These are phyloP conservation scores for Garra rufa DNA, from an alignment of 2,113 vertebrate genomes.

Conservation along the genomic window DNA sequence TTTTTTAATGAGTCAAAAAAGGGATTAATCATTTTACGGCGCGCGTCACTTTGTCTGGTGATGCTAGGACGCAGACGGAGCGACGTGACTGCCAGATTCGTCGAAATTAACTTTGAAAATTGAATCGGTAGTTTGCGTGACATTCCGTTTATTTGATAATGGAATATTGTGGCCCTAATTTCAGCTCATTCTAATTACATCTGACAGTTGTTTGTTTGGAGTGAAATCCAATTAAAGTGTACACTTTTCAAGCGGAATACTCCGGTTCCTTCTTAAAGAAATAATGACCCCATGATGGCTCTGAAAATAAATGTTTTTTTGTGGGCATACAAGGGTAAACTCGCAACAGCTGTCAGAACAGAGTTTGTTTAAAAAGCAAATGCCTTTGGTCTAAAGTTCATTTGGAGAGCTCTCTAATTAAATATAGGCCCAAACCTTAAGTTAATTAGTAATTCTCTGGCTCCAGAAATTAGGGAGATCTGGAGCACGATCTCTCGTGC, in stretches of 20 bases:
- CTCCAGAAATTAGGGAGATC: conserved; percentile 79
- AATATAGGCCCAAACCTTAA: conserved; percentile 80
- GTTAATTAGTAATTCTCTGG: conserved; percentile 84
- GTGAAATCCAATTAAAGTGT: conserved; percentile 96
- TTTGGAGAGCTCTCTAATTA: conserved; percentile 83
- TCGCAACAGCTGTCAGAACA: conserved; percentile 82
- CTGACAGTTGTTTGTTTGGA: conserved; percentile 99
- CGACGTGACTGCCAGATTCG: conserved; percentile 54
- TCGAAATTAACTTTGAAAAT: conserved; percentile 75
- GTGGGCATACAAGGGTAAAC: conserved; percentile 74
- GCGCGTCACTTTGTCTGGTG: conserved; percentile 75
- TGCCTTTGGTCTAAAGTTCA: conserved; percentile 84
- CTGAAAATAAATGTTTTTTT: conserved; percentile 76
- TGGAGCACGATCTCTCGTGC: conserved; percentile 61
- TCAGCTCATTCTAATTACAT: conserved; percentile 93
- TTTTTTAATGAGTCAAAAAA: conserved; percentile 68
- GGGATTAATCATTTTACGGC: conserved; percentile 86
- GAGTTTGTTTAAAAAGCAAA: conserved; percentile 84
- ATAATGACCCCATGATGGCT: conserved; percentile 74
- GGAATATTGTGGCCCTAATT: conserved; percentile 95
- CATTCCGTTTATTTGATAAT: conserved; percentile 98
- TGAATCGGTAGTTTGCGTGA: conserved; percentile 93
- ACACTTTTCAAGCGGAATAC: conserved; percentile 75
- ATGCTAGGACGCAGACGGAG: conserved; percentile 64
- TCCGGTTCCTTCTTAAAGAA: conserved; percentile 67